These are phyloP conservation scores for Laupala kohalensis DNA, from an alignment of 1,140 invertebrate genomes.

Conservation along the genomic window DNA sequence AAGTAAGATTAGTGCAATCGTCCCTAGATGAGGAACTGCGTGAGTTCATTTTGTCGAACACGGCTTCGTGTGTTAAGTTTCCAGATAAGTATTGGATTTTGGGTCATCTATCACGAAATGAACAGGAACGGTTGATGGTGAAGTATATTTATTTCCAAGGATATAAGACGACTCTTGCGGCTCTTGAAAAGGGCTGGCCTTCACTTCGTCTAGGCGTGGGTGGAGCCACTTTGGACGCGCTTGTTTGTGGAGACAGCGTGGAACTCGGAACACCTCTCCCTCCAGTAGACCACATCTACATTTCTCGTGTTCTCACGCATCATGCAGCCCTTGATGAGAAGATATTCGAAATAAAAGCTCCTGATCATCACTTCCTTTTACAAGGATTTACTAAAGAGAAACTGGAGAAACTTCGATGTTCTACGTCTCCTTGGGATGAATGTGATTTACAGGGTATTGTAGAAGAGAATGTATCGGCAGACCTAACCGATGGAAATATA, in stretches of 20 bases:
- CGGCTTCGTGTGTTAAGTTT: not conserved
- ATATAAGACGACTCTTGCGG: not conserved
- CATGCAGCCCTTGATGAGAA: not conserved
- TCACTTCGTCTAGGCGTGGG: not conserved
- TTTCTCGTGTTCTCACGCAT: not conserved
- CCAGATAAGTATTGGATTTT: not conserved
- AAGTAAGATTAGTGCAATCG: not conserved
- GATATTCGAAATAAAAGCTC: not conserved
- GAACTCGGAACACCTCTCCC: not conserved
- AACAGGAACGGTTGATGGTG: not conserved
- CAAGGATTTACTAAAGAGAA: not conserved
- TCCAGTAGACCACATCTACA: not conserved
- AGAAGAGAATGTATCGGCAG: not conserved
- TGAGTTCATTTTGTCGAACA: not conserved
- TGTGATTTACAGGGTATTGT: not conserved
- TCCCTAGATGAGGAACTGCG: not conserved
- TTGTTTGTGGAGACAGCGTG: not conserved
- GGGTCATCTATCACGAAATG: not conserved
- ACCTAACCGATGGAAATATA: not conserved
- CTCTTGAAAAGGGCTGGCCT: not conserved
- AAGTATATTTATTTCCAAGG: not conserved
- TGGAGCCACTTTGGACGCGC: not conserved
- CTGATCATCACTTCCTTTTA: not conserved
- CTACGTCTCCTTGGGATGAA: not conserved
- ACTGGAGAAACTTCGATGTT: not conserved